Conservation (phyloP, 2,797 vertebrate genomes). For the Pseudochirops corinnae region DNA sequence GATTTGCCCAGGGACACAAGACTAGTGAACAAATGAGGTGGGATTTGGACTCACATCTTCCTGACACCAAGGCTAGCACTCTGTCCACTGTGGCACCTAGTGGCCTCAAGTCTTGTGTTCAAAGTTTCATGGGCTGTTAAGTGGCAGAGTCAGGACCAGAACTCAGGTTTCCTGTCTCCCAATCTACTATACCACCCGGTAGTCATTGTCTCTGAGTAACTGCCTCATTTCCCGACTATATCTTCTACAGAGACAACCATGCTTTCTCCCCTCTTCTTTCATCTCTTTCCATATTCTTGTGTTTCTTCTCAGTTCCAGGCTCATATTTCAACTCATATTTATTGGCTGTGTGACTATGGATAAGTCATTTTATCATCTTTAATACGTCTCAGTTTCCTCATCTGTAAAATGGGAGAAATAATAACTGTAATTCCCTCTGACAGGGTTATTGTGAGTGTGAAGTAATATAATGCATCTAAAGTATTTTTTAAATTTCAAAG, state of each 20-base stretch:
- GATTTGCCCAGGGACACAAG: not conserved
- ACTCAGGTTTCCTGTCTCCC: not conserved
- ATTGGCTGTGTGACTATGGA: slow-evolving; percentile 1
- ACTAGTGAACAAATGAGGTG: not conserved
- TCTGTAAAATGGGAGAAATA: slow-evolving; percentile 13
- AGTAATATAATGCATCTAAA: not conserved
- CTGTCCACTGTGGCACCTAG: not conserved
- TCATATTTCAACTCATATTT: not conserved
- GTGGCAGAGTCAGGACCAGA: not conserved
- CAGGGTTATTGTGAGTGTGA: slow-evolving; percentile 6
- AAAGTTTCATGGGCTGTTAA: not conserved
- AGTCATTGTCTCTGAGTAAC: not conserved
- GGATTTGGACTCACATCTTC: not conserved
- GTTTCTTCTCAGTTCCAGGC: not conserved
- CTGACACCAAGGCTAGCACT: not conserved
- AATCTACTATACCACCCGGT: not conserved
- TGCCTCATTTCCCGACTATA: not conserved
- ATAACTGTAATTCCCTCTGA: not conserved
- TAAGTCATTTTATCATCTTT: slow-evolving; percentile 20
- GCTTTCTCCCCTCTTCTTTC: not conserved
- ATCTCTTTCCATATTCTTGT: not conserved
- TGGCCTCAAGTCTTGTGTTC: not conserved
- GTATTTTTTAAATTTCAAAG: not conserved
- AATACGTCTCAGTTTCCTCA: not conserved
- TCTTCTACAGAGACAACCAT: not conserved